phyloP scores from a whole-genome alignment of 2,113 vertebrate genomes.

The Lonchura striata region DNA sequence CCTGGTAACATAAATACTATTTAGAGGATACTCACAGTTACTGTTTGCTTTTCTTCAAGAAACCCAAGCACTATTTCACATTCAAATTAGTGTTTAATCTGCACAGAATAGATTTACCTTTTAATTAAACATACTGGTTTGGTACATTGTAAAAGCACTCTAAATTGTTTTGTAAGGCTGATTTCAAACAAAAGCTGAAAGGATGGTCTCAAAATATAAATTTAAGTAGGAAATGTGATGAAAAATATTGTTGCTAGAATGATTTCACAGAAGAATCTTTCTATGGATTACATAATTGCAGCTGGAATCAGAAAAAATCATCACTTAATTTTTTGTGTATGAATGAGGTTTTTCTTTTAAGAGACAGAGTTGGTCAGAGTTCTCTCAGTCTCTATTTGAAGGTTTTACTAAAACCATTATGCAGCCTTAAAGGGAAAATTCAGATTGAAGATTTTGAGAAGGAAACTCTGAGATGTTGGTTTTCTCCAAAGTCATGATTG shows the following conservation, averaged over 20 bases:
- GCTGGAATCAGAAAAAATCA: background rate
- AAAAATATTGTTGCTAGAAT: constrained; percentile 36
- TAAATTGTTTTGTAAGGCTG: constrained; percentile 54
- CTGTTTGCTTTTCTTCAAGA: background rate
- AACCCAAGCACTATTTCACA: background rate
- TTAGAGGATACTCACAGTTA: background rate
- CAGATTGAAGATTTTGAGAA: constrained; percentile 83
- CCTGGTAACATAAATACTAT: background rate
- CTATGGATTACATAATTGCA: background rate
- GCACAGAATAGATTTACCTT: background rate
- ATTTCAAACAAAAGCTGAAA: constrained; percentile 55
- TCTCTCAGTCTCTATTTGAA: constrained; percentile 71
- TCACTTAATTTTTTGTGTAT: constrained; percentile 27
- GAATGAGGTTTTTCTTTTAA: constrained; percentile 49
- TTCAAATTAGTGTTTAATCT: background rate
- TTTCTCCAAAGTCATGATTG: constrained; percentile 83
- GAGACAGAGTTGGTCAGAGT: constrained; percentile 66
- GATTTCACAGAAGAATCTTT: constrained; percentile 41
- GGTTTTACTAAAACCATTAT: constrained; percentile 56
- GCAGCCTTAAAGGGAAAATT: constrained; percentile 57
- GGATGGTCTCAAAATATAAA: constrained; percentile 32
- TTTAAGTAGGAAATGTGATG: constrained; percentile 19
- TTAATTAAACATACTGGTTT: background rate
- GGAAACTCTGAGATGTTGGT: constrained; percentile 83
- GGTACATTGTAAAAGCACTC: background rate